Evolutionary conservation across 2,113 vertebrate species (phyloP).

Genomic region (Saccopteryx bilineata): DNA sequence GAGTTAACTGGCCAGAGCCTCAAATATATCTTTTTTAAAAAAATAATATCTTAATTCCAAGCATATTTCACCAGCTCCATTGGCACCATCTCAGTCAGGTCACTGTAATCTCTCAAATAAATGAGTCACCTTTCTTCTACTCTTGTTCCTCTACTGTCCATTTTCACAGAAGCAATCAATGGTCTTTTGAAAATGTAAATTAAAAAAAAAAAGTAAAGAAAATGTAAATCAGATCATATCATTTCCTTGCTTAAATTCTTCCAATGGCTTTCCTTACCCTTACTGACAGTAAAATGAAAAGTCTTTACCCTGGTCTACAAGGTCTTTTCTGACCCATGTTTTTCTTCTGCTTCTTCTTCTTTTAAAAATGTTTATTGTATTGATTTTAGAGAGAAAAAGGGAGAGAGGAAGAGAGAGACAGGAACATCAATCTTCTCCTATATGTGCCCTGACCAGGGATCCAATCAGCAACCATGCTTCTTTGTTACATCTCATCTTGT

Average conservation of each 20-base stretch:
- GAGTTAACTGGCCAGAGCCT: too few species aligned
- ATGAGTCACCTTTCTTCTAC: background rate
- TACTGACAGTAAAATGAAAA: background rate
- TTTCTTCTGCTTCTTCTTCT: too few species aligned
- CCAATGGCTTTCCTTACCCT: background rate
- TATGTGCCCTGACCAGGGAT: too few species aligned
- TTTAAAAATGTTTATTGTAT: too few species aligned
- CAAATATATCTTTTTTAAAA: too few species aligned
- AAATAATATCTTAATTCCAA: constrained; percentile 8
- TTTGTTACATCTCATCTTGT: background rate
- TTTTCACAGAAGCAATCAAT: background rate
- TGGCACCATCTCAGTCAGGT: background rate
- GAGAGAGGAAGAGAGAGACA: too few species aligned
- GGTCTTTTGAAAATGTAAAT: background rate
- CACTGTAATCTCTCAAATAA: background rate
- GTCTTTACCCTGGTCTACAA: background rate
- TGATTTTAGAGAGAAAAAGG: too few species aligned
- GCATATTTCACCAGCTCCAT: background rate
- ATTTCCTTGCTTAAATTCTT: background rate
- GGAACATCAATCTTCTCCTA: too few species aligned
- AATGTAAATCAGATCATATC: background rate
- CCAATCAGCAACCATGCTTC: background rate
- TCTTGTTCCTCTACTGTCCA: background rate
- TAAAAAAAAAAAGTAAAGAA: background rate
- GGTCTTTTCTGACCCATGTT: background rate